Conservation (phyloP, 2,113 vertebrate species). For the Oceanodroma tethys region DNA sequence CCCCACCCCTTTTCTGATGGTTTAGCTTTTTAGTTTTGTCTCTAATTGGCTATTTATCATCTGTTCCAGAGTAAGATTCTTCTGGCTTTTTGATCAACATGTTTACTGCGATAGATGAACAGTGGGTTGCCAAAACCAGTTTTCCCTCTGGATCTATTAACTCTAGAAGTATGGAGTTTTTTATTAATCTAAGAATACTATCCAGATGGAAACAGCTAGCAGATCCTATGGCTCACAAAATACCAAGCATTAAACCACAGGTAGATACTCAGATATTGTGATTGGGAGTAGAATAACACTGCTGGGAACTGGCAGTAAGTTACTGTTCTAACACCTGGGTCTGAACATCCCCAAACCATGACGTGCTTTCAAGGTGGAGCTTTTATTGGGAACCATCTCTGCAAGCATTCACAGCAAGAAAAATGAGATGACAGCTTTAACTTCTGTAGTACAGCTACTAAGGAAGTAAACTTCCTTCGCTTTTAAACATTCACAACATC, state of each 20-base stretch:
- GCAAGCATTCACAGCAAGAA: background rate
- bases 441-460: background rate
- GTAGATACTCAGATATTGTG: background rate
- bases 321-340: background rate
- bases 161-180: background rate
- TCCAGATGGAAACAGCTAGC: background rate
- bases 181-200: slow-evolving; percentile 1
- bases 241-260: background rate
- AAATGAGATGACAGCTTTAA: background rate
- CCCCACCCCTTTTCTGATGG: background rate
- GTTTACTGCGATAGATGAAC: background rate
- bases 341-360: background rate
- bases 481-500: background rate
- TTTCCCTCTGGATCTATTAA: background rate
- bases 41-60: slow-evolving; percentile 26
- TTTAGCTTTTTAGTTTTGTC: slow-evolving; percentile 25
- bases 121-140: background rate
- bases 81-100: slow-evolving; percentile 5
- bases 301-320: background rate
- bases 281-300: background rate
- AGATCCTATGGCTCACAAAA: background rate
- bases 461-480: background rate
- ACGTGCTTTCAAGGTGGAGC: background rate
- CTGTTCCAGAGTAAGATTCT: background rate
- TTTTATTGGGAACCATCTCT: background rate